Conservation (phyloP, 2,888 invertebrate species). For the Stomorhina lunata region DNA sequence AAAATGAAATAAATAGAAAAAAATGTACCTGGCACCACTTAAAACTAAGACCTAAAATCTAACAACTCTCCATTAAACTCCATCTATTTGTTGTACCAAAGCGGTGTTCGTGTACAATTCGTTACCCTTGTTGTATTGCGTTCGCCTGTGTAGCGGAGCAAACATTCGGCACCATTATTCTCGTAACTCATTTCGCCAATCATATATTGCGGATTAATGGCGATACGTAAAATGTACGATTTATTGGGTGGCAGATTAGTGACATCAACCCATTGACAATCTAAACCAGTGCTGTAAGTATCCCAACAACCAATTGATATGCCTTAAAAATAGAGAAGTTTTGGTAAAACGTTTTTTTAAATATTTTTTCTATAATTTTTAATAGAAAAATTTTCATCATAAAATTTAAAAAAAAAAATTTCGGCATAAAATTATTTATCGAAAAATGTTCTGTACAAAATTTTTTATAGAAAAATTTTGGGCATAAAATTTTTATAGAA, state of each 20-base stretch:
- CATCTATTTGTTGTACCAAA: conserved; percentile 62
- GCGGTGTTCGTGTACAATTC: conserved; percentile 67
- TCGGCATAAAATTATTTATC: no score
- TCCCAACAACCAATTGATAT: conserved; percentile 74
- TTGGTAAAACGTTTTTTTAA: no score
- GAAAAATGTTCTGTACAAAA: no score
- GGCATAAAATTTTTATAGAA: no score
- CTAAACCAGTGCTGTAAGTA: conserved; percentile 71
- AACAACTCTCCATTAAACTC: background rate
- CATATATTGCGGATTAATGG: conserved; percentile 74
- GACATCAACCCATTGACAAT: conserved; percentile 77
- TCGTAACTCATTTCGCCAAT: conserved; percentile 74
- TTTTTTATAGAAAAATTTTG: no score
- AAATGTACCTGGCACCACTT: background rate
- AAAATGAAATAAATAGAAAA: background rate
- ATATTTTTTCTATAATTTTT: no score
- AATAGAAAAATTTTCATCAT: no score
- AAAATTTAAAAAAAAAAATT: no score
- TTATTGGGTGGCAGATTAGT: conserved; percentile 72
- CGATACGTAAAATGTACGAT: conserved; percentile 72
- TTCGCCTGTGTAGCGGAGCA: conserved; percentile 72
- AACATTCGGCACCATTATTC: conserved; percentile 75
- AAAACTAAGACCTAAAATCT: background rate
- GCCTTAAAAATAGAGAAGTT: conserved; percentile 65
- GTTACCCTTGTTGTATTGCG: conserved; percentile 69